Evolutionary conservation across 2,113 vertebrate species (phyloP), one percentile per base, ranked within the genome.

Genomic region (Toxotes chatareus): DNA sequence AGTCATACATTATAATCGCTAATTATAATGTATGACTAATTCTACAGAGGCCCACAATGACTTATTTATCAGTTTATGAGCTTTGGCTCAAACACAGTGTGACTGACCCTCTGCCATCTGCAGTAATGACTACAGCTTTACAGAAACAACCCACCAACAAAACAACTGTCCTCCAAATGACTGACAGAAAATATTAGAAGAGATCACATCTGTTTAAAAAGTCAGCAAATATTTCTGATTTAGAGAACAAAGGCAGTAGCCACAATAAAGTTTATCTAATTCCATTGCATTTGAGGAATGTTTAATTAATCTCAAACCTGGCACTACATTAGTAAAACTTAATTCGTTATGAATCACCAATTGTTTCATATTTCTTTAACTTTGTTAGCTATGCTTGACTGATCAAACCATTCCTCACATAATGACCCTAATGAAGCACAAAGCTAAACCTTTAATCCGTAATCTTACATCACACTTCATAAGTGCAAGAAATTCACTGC

Each of bases 361-460:
- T 73, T 76, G 51, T 82, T 83, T 80, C 55, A 63, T 59, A 59
- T 23, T 27, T 53, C 27, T 73, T 60, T 60, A 63, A 53, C 51
- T 79, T 60, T 74, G 56, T 66, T 49, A 60, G 57, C 59, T 47
- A 56, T 7, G 27, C 83, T 65, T 31, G 17, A 75, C 17, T 68
- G 67, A 84, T 71, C 80, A 84, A 91, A 62, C 63, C 42, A n/a
- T 59, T 72, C 32, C 42, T 63, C 66, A 68, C 59, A 61, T 65
- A 19, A 10, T 82, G 72, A 71, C 63, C 56, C 55, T 14, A 71
- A 61, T 75, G 42, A 73, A 36, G 44, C 40, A 4, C 65, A 53
- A 27, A 44, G 36, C 44, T 27, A 53, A 38, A 62, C 27, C 40
- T 59, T 27, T 59, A 79, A 67, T 79, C 32, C 56, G 8, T 36